Conservation (phyloP, 2,888 invertebrate genomes). For the Galeruca laticollis region DNA sequence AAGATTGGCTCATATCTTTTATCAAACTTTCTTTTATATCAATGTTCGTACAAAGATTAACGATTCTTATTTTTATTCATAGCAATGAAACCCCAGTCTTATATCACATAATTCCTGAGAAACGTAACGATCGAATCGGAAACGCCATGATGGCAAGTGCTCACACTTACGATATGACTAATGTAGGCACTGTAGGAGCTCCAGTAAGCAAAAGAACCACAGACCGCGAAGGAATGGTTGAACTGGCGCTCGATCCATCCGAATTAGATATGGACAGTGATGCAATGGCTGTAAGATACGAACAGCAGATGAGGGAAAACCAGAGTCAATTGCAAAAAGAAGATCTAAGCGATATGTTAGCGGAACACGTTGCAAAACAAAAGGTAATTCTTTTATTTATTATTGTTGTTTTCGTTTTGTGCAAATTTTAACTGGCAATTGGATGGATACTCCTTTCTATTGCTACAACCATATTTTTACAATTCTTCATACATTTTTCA, state of each 20-base stretch:
- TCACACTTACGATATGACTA: conserved; percentile 95
- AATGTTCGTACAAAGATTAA: too few species aligned
- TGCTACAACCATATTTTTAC: too few species aligned
- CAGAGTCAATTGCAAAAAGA: conserved; percentile 90
- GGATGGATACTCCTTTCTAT: too few species aligned
- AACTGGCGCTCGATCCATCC: conserved; percentile 96
- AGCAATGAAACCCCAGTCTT: conserved; percentile 94
- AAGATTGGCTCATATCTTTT: too few species aligned
- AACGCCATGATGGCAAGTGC: conserved; percentile 98
- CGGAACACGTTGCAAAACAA: conserved; percentile 96
- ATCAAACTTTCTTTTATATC: too few species aligned
- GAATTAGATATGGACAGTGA: conserved; percentile 96
- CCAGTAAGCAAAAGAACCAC: conserved; percentile 60
- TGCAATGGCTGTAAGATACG: conserved; percentile 95
- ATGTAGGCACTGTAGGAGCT: conserved; percentile 69
- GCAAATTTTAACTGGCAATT: too few species aligned
- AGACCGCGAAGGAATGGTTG: conserved; percentile 77
- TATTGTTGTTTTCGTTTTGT: too few species aligned
- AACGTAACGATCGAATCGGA: conserved; percentile 88
- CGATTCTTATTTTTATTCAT: conserved; percentile 28
- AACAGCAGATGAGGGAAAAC: conserved; percentile 94
- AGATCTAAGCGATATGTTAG: conserved; percentile 98
- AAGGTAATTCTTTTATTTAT: conserved; percentile 72
- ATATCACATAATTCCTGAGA: conserved; percentile 96
- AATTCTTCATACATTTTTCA: too few species aligned